Evolutionary conservation across 1,140 invertebrate species (phyloP).

Genomic region (Heliconius hewitsoni): DNA sequence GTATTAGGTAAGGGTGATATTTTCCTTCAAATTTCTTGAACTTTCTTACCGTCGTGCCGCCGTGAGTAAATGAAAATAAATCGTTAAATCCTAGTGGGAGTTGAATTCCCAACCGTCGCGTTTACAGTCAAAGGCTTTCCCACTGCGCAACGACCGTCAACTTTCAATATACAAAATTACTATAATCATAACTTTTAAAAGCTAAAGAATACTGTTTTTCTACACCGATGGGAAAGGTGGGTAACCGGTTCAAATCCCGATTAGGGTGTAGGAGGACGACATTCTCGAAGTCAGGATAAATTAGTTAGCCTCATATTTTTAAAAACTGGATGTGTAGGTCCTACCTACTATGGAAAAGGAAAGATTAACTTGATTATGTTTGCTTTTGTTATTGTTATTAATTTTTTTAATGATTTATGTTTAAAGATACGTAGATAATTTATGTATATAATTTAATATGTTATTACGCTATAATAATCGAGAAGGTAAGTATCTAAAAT

Average conservation of each 20-base stretch:
- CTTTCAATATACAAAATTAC: neutral
- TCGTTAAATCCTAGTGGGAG: neutral
- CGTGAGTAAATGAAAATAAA: neutral
- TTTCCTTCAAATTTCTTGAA: too few relatives aligned
- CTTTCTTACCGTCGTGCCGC: too few relatives aligned
- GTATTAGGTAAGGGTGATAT: too few relatives aligned
- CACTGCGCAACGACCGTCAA: too few relatives aligned
- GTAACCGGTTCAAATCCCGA: constrained; percentile 56
- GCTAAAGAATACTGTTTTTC: constrained; percentile 2
- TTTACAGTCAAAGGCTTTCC: too few relatives aligned
- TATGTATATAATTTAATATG: neutral
- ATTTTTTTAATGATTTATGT: too few relatives aligned
- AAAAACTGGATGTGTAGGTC: neutral
- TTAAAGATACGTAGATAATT: too few relatives aligned
- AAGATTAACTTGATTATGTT: too few relatives aligned
- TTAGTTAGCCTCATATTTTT: constrained; percentile 45
- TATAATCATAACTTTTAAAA: neutral
- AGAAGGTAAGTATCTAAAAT: too few relatives aligned
- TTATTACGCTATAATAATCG: too few relatives aligned
- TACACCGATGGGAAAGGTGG: constrained; percentile 25
- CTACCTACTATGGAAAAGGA: too few relatives aligned
- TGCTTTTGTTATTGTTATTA: too few relatives aligned
- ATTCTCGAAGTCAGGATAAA: constrained; percentile 59
- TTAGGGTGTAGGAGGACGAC: constrained; percentile 54
- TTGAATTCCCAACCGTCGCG: neutral